phyloP scores from a whole-genome alignment of 1,140 invertebrate species.

The Drosophila miranda region DNA sequence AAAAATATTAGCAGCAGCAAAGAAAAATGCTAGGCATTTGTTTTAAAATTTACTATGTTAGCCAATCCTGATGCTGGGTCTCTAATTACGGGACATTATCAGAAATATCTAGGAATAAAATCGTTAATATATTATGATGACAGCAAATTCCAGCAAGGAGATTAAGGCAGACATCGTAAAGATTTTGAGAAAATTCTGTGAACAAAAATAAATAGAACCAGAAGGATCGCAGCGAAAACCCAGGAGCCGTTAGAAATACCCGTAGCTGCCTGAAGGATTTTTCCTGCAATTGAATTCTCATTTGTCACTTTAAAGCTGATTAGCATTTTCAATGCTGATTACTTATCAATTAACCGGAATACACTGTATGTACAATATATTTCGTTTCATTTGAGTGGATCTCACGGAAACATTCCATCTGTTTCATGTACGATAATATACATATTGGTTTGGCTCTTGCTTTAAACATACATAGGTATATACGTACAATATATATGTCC shows the following conservation, averaged over 20 bases:
- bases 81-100: too few relatives aligned
- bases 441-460: slow-evolving; percentile 36
- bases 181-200: too few relatives aligned
- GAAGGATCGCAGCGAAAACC: too few relatives aligned
- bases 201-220: too few relatives aligned
- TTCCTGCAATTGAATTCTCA: background rate
- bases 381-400: slow-evolving; percentile 13
- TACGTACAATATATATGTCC: slow-evolving; percentile 14
- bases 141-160: too few relatives aligned
- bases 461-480: slow-evolving; percentile 4
- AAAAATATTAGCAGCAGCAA: too few relatives aligned
- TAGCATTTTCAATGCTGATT: slow-evolving; percentile 1
- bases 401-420: slow-evolving; percentile 44
- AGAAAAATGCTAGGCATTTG: slow-evolving; percentile 44
- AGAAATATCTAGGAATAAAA: too few relatives aligned
- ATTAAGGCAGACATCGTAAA: too few relatives aligned
- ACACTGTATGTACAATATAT: background rate
- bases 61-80: background rate
- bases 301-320: slow-evolving; percentile 21
- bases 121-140: too few relatives aligned
- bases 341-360: slow-evolving; percentile 22
- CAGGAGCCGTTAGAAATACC: too few relatives aligned
- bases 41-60: slow-evolving; percentile 43
- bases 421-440: slow-evolving; percentile 13
- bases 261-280: too few relatives aligned